Evolutionary conservation across 2,888 invertebrate genomes (phyloP).

Genomic region (Drosophila meridiana): DNA sequence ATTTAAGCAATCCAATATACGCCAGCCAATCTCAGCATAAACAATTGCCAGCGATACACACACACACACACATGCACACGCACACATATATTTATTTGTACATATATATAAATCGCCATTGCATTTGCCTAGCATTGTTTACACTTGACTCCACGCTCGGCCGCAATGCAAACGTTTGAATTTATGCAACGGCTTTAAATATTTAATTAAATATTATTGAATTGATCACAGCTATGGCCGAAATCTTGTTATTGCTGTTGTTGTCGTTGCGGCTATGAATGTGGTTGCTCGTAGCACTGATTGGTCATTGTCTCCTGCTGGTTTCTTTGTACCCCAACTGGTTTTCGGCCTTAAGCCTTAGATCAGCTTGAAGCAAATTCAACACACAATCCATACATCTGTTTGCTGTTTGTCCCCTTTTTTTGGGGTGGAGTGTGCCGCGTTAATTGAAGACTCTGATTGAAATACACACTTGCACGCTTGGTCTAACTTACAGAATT

Average conservation of each 20-base stretch:
- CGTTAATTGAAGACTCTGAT: constrained; percentile 76
- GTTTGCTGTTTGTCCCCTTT: neutral
- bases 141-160: constrained; percentile 55
- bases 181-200: constrained; percentile 84
- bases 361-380: constrained; percentile 1
- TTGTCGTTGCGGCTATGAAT: constrained; percentile 31
- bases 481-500: constrained; percentile 23
- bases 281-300: constrained; percentile 29
- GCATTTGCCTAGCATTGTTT: constrained; percentile 60
- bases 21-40: constrained; percentile 34
- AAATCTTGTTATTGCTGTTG: constrained; percentile 38
- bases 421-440: constrained; percentile 30
- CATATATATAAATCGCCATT: constrained; percentile 4
- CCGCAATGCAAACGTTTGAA: constrained; percentile 77
- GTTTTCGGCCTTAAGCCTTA: neutral
- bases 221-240: constrained; percentile 44
- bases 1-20: constrained; percentile 34
- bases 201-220: constrained; percentile 83
- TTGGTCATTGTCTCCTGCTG: constrained; percentile 29
- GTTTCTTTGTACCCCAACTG: neutral
- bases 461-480: constrained; percentile 39
- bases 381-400: constrained; percentile 1
- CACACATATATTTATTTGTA: neutral
- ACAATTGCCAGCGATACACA: constrained; percentile 18
- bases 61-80: neutral